Evolutionary conservation across 2,888 invertebrate species (phyloP).

Genomic region (Meiosimyza platycephala): DNA sequence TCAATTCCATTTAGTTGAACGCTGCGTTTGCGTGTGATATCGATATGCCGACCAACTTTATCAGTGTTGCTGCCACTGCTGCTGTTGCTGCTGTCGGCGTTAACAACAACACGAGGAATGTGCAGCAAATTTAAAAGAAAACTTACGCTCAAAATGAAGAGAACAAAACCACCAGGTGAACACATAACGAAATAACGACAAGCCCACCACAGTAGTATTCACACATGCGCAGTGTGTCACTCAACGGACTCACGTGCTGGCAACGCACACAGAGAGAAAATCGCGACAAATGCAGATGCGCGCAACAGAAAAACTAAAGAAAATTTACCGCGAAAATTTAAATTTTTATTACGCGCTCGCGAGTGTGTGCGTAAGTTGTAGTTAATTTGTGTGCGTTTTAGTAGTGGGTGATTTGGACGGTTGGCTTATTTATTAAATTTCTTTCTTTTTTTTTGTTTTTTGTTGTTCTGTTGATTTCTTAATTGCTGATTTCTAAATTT

Average conservation of each 20-base stretch:
- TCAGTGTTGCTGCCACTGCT: conserved; percentile 28
- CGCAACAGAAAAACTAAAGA: background rate
- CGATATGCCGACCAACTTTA: conserved; percentile 52
- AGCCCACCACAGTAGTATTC: conserved; percentile 1
- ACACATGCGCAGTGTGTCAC: background rate
- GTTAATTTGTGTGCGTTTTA: background rate
- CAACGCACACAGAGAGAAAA: background rate
- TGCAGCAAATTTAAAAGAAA: conserved; percentile 47
- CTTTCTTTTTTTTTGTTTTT: background rate
- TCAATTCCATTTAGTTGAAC: conserved; percentile 62
- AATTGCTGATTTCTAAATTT: background rate
- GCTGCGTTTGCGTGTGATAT: conserved; percentile 62
- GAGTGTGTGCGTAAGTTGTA: background rate
- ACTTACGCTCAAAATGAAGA: conserved; percentile 48
- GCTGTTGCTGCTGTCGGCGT: conserved; percentile 1
- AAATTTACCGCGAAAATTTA: background rate
- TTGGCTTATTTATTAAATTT: background rate
- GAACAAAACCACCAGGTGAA: conserved; percentile 48
- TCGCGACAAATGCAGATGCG: conserved; percentile 4
- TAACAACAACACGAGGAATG: conserved; percentile 43
- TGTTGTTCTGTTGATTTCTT: background rate
- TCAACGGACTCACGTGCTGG: background rate
- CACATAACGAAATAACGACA: conserved; percentile 47
- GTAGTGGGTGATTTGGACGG: background rate
- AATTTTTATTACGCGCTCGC: background rate